A percentile compares a stretch with the other conserved stretches of the same genome.
These are phyloP conservation scores for Sinelater perroti DNA, from an alignment of 2,888 invertebrate species.

Conservation along the genomic window DNA sequence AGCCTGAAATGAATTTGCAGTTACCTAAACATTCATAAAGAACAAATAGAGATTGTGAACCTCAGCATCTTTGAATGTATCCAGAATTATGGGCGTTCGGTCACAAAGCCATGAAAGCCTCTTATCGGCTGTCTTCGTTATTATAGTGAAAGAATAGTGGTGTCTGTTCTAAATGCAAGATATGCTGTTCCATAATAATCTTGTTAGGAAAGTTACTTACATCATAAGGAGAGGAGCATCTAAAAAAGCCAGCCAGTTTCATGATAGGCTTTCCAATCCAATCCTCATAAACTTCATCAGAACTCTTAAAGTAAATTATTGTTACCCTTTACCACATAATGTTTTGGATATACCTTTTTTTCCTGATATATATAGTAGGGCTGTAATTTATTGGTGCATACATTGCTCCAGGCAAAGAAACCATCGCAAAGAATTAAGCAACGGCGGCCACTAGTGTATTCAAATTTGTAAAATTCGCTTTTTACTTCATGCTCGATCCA, in stretches of 20 bases:
- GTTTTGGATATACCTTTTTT: background rate
- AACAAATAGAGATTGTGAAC: conserved; percentile 6
- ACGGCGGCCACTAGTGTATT: background rate
- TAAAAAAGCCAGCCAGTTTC: conserved; percentile 24
- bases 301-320: no score
- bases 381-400: conserved; percentile 11
- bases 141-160: conserved; percentile 17
- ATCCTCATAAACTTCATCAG: no score
- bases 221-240: background rate
- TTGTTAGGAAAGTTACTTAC: conserved; percentile 4
- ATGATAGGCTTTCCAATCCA: conserved; percentile 9
- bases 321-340: no score
- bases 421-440: conserved; percentile 25
- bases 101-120: conserved; percentile 16
- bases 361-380: conserved; percentile 19
- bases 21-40: background rate
- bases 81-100: conserved; percentile 21
- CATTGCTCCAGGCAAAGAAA: conserved; percentile 21
- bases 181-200: no score
- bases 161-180: no score
- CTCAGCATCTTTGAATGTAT: conserved; percentile 15
- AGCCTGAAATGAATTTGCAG: conserved; percentile 4
- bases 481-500: background rate
- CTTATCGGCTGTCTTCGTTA: conserved; percentile 23
- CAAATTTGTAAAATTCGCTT: background rate